Evolutionary conservation across 1,140 invertebrate genomes (phyloP), one percentile per base, ranked within the genome.

Genomic region (Armadillidium nasatum): DNA sequence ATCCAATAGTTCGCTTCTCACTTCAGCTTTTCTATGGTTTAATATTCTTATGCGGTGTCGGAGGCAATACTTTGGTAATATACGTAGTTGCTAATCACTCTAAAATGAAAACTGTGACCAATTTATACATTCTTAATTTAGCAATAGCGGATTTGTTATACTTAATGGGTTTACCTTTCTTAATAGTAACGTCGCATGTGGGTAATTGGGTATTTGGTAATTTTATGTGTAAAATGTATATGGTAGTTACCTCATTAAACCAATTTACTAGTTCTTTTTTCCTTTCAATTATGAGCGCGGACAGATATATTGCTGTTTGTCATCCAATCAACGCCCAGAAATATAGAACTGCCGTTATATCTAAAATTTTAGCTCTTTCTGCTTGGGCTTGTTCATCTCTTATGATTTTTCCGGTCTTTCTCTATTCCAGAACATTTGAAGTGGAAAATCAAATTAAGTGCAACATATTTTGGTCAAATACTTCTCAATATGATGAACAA

Each of bases 71-170:
- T 0, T 86, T 97, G 15, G 96, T 98, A 43, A 97, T 98, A 80
- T 97, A 97, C 85, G 95, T 98, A 10, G 94, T 98, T 0, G 83
- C 95, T 15, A 88, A 94, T 4, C 94, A 92, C 85, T 94, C 93
- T 22, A 97, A 97, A 85, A 97, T 97, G 95, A 94, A 97, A 84
- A 97, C 95, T 0, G 95, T 98, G 0, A 97, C 95, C 44, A 97
- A 98, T 82, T 93, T 96, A 87, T 98, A 97, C 85, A 96, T 98
- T 74, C 89, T 98, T 2, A 98, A 97, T 83, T 85, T 98, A 78
- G 96, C 96, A 0, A 90, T 98, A n/a, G 95, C 95, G 0, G 96
- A 98, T 84, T 93, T 97, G 82, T 93, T 93, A 81, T 98, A 97
- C 83, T 87, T 98, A 0, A 91, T 96, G 9, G 94, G 94, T 0